Evolutionary conservation across 2,888 invertebrate genomes (phyloP).

Genomic region (Oligia strigilis): DNA sequence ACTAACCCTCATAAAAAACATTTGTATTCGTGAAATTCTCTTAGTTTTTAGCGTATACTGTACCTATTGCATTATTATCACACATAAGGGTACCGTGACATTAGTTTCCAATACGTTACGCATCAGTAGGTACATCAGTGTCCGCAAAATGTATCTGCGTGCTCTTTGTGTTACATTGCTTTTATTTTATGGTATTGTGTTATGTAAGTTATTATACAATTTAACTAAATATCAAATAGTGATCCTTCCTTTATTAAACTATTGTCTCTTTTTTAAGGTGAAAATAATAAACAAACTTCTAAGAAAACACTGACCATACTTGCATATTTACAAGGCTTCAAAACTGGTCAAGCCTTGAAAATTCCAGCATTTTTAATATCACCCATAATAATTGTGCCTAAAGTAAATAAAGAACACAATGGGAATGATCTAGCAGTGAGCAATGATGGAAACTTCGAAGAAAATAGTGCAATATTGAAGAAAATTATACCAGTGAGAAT

Average conservation of each 20-base stretch:
- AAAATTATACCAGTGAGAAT: conserved; percentile 24
- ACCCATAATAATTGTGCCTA: conserved; percentile 52
- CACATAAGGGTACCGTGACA: conserved; percentile 29
- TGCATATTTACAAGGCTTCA: conserved; percentile 30
- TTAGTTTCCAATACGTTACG: conserved; percentile 26
- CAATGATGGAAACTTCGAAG: conserved; percentile 6
- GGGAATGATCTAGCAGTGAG: neutral
- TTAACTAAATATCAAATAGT: neutral
- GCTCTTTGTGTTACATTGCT: conserved; percentile 65
- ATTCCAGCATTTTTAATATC: conserved; percentile 50
- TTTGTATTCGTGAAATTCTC: neutral
- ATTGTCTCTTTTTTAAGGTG: conserved; percentile 58
- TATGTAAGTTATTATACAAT: conserved; percentile 50
- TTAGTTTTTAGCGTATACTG: conserved; percentile 52
- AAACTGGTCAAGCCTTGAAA: conserved; percentile 22
- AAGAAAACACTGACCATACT: conserved; percentile 19
- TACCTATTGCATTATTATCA: conserved; percentile 18
- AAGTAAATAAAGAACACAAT: conserved; percentile 16
- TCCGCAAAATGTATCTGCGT: conserved; percentile 76
- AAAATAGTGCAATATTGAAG: neutral
- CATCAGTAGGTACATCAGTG: conserved; percentile 68
- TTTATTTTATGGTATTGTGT: conserved; percentile 27
- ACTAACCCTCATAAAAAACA: neutral
- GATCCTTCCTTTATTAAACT: neutral
- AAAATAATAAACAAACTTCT: conserved; percentile 17